Percentiles rank a stretch among this genome's conserved stretches.
Conservation (phyloP, 1,140 invertebrate genomes). For the Reticulitermes speratus region DNA sequence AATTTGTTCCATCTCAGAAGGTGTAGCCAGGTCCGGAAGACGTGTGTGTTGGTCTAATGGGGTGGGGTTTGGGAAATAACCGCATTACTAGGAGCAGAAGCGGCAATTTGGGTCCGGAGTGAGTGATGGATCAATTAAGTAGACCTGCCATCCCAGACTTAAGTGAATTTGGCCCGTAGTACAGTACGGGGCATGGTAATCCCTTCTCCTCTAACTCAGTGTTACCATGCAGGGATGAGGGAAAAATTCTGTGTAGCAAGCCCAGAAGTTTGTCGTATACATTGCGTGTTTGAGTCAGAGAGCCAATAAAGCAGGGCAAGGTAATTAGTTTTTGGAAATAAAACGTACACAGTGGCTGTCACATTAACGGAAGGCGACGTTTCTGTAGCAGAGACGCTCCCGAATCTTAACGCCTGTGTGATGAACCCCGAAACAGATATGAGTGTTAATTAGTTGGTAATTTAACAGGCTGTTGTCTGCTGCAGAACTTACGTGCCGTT, state of each 20-base stretch:
- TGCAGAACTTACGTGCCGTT: too few relatives aligned
- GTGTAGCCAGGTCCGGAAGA: too few relatives aligned
- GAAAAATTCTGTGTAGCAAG: not conserved
- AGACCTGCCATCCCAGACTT: constrained; percentile 1
- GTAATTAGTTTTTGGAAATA: not conserved
- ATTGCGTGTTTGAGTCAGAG: not conserved
- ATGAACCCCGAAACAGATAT: too few relatives aligned
- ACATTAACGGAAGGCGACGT: too few relatives aligned
- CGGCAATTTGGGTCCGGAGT: constrained; percentile 7
- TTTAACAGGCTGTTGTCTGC: too few relatives aligned
- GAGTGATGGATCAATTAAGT: constrained; percentile 16
- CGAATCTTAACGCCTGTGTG: too few relatives aligned
- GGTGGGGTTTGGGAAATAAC: not conserved
- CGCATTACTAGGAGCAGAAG: not conserved
- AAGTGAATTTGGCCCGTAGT: not conserved
- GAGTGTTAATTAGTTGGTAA: too few relatives aligned
- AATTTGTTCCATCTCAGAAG: too few relatives aligned
- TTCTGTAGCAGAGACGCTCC: too few relatives aligned
- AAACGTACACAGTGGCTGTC: too few relatives aligned
- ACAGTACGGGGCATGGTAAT: not conserved
- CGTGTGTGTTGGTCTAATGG: too few relatives aligned
- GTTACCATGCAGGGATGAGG: not conserved
- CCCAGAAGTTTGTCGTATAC: not conserved
- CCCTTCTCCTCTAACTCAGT: not conserved
- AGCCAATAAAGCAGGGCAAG: not conserved